These are phyloP conservation scores for Morpho achilles DNA, from an alignment of 2,888 invertebrate genomes.

Conservation along the genomic window DNA sequence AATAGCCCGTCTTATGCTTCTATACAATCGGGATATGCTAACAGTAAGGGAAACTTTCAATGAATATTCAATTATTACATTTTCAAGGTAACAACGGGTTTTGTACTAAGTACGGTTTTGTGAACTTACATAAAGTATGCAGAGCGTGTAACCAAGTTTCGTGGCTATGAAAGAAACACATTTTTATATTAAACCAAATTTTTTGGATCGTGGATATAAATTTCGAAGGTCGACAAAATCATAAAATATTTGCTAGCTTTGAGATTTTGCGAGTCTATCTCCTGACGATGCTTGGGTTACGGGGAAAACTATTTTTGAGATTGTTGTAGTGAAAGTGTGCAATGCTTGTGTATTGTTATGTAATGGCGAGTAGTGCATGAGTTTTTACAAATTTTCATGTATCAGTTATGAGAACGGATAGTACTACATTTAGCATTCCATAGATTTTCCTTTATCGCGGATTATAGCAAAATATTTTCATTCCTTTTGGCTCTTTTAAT, in stretches of 20 bases:
- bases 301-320: too few relatives aligned
- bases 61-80: constrained; percentile 39
- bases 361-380: too few relatives aligned
- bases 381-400: not conserved
- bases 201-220: constrained; percentile 8
- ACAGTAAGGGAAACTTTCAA: constrained; percentile 21
- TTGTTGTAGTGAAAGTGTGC: too few relatives aligned
- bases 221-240: constrained; percentile 14
- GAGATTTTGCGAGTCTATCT: too few relatives aligned
- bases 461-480: too few relatives aligned
- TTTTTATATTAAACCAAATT: constrained; percentile 26
- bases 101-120: constrained; percentile 34
- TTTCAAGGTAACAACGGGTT: constrained; percentile 32
- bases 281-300: too few relatives aligned
- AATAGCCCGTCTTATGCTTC: constrained; percentile 12
- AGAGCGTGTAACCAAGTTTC: constrained; percentile 32
- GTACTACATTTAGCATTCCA: too few relatives aligned
- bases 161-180: constrained; percentile 26
- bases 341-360: too few relatives aligned
- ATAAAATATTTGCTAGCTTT: too few relatives aligned
- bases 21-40: constrained; percentile 17
- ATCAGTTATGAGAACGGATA: too few relatives aligned
- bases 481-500: too few relatives aligned
- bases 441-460: too few relatives aligned
- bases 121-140: constrained; percentile 51